phyloP scores from a whole-genome alignment of 2,888 invertebrate species.

The Torymus tubicola region DNA sequence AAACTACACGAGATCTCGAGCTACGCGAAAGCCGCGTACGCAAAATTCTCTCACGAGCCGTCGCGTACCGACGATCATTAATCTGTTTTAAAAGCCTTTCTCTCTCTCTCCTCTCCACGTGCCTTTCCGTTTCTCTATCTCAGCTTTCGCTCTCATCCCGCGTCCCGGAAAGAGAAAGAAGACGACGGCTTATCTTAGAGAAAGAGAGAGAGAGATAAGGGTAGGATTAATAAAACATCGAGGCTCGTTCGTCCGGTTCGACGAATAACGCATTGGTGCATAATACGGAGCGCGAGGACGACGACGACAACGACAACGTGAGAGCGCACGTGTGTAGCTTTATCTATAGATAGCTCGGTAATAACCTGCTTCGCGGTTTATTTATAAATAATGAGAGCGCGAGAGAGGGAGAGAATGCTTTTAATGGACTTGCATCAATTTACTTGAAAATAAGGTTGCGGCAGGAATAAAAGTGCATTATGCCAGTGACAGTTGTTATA shows the following conservation, averaged over 20 bases:
- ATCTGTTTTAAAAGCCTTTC: constrained; percentile 31
- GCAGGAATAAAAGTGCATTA: no score
- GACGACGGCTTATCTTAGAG: not conserved
- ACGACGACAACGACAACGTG: no score
- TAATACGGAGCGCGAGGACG: not conserved
- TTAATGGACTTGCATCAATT: no score
- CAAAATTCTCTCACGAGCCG: constrained; percentile 1
- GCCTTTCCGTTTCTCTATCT: not conserved
- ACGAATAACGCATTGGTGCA: constrained; percentile 6
- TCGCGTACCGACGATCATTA: not conserved
- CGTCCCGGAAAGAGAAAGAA: not conserved
- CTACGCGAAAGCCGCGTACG: no score
- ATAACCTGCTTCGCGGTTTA: constrained; percentile 22
- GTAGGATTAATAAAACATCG: constrained; percentile 34
- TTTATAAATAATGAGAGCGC: constrained; percentile 3
- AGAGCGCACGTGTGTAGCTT: not conserved
- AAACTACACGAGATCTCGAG: no score
- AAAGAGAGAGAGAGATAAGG: constrained; percentile 10
- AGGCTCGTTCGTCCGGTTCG: constrained; percentile 10
- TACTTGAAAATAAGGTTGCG: no score
- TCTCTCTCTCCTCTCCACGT: not conserved
- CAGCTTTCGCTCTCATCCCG: not conserved
- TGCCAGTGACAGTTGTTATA: no score
- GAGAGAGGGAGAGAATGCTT: no score
- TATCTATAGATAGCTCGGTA: constrained; percentile 27